Base-by-base conservation (phyloP, 2,888 invertebrate genomes). In the Heliconius charithonia region DNA sequence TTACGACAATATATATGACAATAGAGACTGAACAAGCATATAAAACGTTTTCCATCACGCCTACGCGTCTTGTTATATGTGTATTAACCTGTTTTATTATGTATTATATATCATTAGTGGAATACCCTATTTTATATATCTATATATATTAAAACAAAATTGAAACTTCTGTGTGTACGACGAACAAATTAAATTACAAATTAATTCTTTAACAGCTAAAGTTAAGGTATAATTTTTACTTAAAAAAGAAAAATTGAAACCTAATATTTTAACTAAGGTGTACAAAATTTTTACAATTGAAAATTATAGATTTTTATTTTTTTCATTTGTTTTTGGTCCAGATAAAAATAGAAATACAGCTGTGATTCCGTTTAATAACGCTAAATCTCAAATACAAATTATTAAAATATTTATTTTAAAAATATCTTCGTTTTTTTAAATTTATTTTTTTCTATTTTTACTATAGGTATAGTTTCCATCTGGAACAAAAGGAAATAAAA, bases 61-160 rank as follows among this genome's bases (percentile, higher is more conserved):
- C 79, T 72, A 79, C 79, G 65, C 79, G 59, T 56, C 63, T 32
- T 41, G 37, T 45, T 71, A 63, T 79, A 75, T 75, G 75, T 75
- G 76, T 79, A 71, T 71, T 76, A 80, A 77, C 76, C 76, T 71
- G 75, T 80, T 80, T 80, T 78, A 80, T 75, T 75, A 72, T 80
- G n/a, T 75, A 77, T 62, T 71, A 77, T 80, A 80, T 80, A 80
- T 80, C 75, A 78, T 80, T 77, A 66, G 70, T 71, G 66, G 70
- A 75, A 77, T 77, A 51, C 45, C 59, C 72, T 78, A 66, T 75
- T 75, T 78, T 72, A 62, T 59, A 76, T 37, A 56, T 69, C 12
- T 51, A 41, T 71, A 56, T 70, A 71, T 75, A 32, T n/a, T n/a
- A n/a, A 72, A 63, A 66, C 29, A 37, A 62, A 45, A 16, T 65